Percentiles rank a stretch among this genome's conserved stretches.
Evolutionary conservation across 2,113 vertebrate species (phyloP).

Genomic region (Microtus oregoni): DNA sequence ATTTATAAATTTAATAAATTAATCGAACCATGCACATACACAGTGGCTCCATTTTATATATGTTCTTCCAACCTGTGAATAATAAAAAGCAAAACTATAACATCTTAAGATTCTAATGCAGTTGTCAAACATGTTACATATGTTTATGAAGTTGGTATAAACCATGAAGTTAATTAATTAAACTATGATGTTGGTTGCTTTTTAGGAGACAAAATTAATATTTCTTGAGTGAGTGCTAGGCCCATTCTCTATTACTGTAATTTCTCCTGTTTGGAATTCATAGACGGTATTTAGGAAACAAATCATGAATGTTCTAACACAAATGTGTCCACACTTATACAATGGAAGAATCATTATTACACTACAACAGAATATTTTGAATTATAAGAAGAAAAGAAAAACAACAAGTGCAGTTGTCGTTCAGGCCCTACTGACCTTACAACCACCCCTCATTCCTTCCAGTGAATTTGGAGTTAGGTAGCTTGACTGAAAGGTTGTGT

Average conservation of each 20-base stretch:
- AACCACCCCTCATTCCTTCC: slow-evolving; percentile 84
- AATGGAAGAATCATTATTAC: not conserved
- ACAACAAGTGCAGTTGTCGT: not conserved
- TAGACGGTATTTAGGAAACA: not conserved
- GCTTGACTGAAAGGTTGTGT: slow-evolving; percentile 84
- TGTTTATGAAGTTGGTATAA: not conserved
- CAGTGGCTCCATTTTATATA: not conserved
- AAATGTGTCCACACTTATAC: not conserved
- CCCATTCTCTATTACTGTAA: not conserved
- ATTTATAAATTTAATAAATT: not conserved
- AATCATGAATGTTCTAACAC: not conserved
- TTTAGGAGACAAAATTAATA: not conserved
- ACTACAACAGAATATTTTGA: not conserved
- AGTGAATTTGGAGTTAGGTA: slow-evolving; percentile 85
- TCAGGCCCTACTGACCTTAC: slow-evolving; percentile 85
- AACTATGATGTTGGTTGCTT: not conserved
- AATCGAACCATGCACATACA: not conserved
- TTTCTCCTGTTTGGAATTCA: slow-evolving; percentile 42
- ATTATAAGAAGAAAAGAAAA: not conserved
- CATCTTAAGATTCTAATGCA: not conserved
- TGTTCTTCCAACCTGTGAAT: not conserved
- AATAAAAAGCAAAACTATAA: slow-evolving; percentile 18
- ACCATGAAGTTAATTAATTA: not conserved
- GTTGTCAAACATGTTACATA: not conserved
- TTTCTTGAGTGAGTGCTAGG: not conserved